phyloP scores from a whole-genome alignment of 1,140 invertebrate species.

The Colletes gigas region DNA sequence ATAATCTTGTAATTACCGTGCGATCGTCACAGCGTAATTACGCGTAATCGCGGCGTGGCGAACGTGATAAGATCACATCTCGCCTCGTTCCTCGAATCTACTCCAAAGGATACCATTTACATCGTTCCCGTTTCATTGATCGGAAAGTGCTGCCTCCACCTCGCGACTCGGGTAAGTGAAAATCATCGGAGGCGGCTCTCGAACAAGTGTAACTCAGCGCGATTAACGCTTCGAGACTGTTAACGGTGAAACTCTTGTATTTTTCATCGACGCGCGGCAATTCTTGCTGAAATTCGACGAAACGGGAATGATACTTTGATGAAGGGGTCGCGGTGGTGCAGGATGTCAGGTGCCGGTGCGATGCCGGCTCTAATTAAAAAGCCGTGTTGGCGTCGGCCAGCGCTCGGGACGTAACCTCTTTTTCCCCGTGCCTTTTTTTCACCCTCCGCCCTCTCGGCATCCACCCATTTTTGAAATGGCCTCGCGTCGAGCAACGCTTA shows the following conservation, averaged over 20 bases:
- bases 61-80: too few relatives aligned
- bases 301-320: constrained; percentile 80
- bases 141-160: too few relatives aligned
- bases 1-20: too few relatives aligned
- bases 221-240: constrained; percentile 44
- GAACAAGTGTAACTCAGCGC: not conserved
- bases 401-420: constrained; percentile 69
- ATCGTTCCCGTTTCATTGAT: too few relatives aligned
- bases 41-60: too few relatives aligned
- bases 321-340: constrained; percentile 74
- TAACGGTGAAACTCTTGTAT: constrained; percentile 29
- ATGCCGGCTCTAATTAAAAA: constrained; percentile 80
- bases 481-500: constrained; percentile 73
- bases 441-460: not conserved
- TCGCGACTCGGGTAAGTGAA: too few relatives aligned
- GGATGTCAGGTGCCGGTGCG: constrained; percentile 78
- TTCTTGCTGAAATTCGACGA: constrained; percentile 71
- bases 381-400: constrained; percentile 78
- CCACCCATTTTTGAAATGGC: constrained; percentile 79
- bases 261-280: constrained; percentile 42
- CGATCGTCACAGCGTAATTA: too few relatives aligned
- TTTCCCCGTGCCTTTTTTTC: constrained; percentile 57
- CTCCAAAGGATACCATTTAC: too few relatives aligned
- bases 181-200: too few relatives aligned
- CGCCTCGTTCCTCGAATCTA: too few relatives aligned